Percentiles rank a stretch among this genome's conserved stretches.
Conservation (phyloP, 2,113 vertebrate species). For the Pheucticus melanocephalus region DNA sequence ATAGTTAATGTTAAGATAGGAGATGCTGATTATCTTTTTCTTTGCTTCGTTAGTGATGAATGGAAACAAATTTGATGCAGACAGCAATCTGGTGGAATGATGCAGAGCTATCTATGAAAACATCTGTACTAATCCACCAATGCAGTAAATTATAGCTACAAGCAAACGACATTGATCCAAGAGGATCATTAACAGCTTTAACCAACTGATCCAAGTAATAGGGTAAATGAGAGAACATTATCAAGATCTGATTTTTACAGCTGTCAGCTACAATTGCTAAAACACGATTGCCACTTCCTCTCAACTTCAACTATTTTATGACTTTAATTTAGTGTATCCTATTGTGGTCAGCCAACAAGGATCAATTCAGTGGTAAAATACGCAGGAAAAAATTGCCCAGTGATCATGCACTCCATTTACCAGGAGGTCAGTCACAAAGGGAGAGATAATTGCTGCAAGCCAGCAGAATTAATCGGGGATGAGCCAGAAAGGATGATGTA, state of each 20-base stretch:
- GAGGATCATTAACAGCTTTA: slow-evolving; percentile 79
- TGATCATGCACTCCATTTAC: slow-evolving; percentile 65
- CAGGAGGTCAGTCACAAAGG: slow-evolving; percentile 67
- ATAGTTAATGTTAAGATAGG: slow-evolving; percentile 52
- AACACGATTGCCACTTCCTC: slow-evolving; percentile 1
- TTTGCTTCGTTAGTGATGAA: slow-evolving; percentile 77
- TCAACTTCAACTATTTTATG: slow-evolving; percentile 47
- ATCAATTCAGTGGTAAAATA: slow-evolving; percentile 64
- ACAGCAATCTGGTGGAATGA: slow-evolving; percentile 76
- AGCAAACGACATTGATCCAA: slow-evolving; percentile 79
- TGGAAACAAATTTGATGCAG: slow-evolving; percentile 73
- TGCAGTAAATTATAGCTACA: slow-evolving; percentile 77
- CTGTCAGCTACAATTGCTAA: slow-evolving; percentile 43
- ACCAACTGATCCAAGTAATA: slow-evolving; percentile 76
- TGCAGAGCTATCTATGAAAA: slow-evolving; percentile 73
- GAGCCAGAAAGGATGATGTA: slow-evolving; percentile 76
- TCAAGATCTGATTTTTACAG: slow-evolving; percentile 70
- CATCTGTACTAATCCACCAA: slow-evolving; percentile 74
- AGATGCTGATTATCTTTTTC: slow-evolving; percentile 73
- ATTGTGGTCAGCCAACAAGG: slow-evolving; percentile 23
- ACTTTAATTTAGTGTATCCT: slow-evolving; percentile 34
- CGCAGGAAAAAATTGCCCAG: neutral
- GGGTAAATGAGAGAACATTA: slow-evolving; percentile 68
- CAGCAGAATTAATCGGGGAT: slow-evolving; percentile 73
- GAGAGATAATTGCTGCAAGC: slow-evolving; percentile 74